Evolutionary conservation across 2,888 invertebrate species (phyloP), one percentile per base, ranked within the genome.

Genomic region (Hemithea aestivaria): DNA sequence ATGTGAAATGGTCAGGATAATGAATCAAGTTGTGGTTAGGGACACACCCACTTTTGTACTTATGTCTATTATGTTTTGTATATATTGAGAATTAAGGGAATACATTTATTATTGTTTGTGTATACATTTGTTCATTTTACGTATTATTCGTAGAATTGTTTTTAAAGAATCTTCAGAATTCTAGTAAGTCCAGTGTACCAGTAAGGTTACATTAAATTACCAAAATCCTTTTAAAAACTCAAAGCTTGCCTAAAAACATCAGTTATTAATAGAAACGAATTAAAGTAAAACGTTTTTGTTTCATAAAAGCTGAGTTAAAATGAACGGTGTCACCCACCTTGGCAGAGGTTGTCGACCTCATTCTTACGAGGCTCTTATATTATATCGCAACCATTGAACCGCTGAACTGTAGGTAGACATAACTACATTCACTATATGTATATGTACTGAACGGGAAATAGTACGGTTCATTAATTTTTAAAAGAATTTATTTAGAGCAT

Each of bases 361-460:
- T 72, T 79, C 57, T 56, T 56, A 53, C 53, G 52, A 48, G 38
- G 54, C 56, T 67, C 64, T 60, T 67, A 66, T 73, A 71, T 69
- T 73, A 71, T 69, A 74, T 73, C 69, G 74, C 71, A 69, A 65
- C 77, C 72, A 70, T 66, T 64, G 60, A 73, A 52, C 49, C 46
- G 46, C 45, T 48, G 49, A 48, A 67, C 72, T 69, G 63, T 73
- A 79, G 73, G 73, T 74, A 73, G 66, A 68, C 63, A 62, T 64
- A 61, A 62, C 23, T 48, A 32, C 26, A 25, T 41, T 39, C 26
- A 42, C 32, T 27, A 33, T 38, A 39, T 41, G 10, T 45, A 42
- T 73, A 66, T 66, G 72, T 69, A 73, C 68, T 54, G 71, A 82
- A 82, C 82, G 81, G 82, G 82, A 82, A 78, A 79, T 82, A 73